A percentile compares a stretch with the other conserved stretches of the same genome.
These are phyloP conservation scores for Mystacornis crossleyi DNA, from an alignment of 2,113 vertebrate species.

Conservation along the genomic window DNA sequence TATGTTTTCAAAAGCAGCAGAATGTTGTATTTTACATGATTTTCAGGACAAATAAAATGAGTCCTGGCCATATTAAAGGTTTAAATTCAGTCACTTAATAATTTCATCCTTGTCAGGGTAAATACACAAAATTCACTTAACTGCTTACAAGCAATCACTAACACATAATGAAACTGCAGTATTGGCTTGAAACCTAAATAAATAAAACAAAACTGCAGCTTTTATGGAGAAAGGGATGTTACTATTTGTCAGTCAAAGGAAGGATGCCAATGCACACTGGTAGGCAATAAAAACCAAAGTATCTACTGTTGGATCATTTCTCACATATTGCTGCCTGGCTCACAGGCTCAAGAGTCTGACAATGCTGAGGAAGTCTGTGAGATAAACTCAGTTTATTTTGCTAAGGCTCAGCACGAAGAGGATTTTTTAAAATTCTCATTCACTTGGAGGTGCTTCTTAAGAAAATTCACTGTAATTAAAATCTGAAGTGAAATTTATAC, in stretches of 20 bases:
- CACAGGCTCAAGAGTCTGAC: background rate
- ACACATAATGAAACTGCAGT: constrained; percentile 4
- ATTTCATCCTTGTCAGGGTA: constrained; percentile 26
- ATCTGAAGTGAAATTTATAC: background rate
- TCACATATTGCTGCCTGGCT: background rate
- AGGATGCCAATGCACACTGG: background rate
- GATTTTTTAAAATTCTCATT: background rate
- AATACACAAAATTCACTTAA: constrained; percentile 1
- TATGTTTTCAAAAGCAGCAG: background rate
- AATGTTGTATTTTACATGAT: background rate
- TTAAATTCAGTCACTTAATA: background rate
- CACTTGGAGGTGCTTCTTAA: background rate
- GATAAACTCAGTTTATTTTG: background rate
- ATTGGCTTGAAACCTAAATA: constrained; percentile 37
- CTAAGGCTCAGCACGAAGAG: background rate
- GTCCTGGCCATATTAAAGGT: background rate
- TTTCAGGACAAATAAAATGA: background rate
- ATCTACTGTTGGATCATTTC: background rate
- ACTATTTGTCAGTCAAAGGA: constrained; percentile 26
- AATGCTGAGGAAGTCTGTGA: background rate
- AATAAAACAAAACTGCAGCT: constrained; percentile 10
- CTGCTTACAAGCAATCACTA: constrained; percentile 12
- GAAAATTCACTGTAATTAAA: background rate
- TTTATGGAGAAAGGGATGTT: constrained; percentile 25
- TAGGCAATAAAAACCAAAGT: background rate